Percentiles rank a stretch among this genome's conserved stretches.
phyloP scores from a whole-genome alignment of 2,797 vertebrate genomes.

The Hylomyscus alleni region DNA sequence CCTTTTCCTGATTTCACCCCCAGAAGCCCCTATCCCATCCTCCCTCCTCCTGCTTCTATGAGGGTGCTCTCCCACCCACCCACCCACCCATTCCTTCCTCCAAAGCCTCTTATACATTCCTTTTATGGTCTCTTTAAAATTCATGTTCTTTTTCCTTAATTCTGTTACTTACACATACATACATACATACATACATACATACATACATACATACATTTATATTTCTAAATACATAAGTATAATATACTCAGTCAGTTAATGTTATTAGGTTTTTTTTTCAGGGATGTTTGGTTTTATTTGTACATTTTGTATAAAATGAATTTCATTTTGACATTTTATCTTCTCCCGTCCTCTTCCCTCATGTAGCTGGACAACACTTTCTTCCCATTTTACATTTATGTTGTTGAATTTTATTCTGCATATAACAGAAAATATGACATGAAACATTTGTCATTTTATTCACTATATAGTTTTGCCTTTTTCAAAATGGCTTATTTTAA shows the following conservation, averaged over 20 bases:
- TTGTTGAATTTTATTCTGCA: background rate
- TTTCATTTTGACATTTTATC: background rate
- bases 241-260: background rate
- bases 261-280: background rate
- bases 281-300: background rate
- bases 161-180: background rate
- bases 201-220: background rate
- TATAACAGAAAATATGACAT: background rate
- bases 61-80: no score
- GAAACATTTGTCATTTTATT: background rate
- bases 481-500: background rate
- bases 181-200: background rate
- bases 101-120: background rate
- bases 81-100: no score
- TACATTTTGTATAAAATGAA: background rate
- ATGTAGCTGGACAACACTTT: background rate
- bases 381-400: background rate
- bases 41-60: no score
- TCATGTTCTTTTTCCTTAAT: background rate
- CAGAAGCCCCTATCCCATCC: no score
- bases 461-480: conserved; percentile 19
- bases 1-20: no score
- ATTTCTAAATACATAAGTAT: no score
- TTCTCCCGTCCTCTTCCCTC: background rate
- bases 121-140: background rate